These are phyloP conservation scores for Corythoichthys haematopterus DNA, from an alignment of 2,113 vertebrate species.

Conservation along the genomic window DNA sequence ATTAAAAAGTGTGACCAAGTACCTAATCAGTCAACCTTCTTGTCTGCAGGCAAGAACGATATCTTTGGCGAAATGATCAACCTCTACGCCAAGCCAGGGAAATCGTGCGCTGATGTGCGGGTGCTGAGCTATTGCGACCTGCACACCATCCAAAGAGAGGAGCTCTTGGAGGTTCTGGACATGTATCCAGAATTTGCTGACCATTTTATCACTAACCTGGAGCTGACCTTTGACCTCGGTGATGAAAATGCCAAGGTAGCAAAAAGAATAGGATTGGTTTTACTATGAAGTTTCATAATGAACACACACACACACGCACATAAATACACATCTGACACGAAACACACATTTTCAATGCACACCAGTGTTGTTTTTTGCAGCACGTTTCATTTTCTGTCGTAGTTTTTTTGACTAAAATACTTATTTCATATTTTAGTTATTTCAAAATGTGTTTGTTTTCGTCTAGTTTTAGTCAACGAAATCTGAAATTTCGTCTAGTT, in stretches of 20 bases:
- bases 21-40: background rate
- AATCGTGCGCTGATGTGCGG: conserved; percentile 89
- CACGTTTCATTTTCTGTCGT: no score
- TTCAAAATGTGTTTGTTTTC: no score
- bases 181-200: conserved; percentile 98
- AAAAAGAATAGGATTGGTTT: no score
- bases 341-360: no score
- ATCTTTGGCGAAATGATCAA: conserved; percentile 98
- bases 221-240: conserved; percentile 94
- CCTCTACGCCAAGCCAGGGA: conserved; percentile 86
- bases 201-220: conserved; percentile 89
- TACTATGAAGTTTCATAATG: no score
- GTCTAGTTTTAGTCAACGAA: no score
- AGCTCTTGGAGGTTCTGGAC: conserved; percentile 92
- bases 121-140: conserved; percentile 92
- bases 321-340: no score
- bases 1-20: background rate
- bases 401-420: no score
- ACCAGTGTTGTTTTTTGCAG: no score
- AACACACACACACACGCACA: no score
- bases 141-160: conserved; percentile 93
- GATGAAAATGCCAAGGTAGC: conserved; percentile 81
- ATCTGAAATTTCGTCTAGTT: no score
- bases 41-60: conserved; percentile 86
- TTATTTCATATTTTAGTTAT: no score